A percentile compares a stretch with the other conserved stretches of the same genome.
These are phyloP conservation scores for Sipha flava DNA, from an alignment of 1,140 invertebrate genomes.

Conservation along the genomic window DNA sequence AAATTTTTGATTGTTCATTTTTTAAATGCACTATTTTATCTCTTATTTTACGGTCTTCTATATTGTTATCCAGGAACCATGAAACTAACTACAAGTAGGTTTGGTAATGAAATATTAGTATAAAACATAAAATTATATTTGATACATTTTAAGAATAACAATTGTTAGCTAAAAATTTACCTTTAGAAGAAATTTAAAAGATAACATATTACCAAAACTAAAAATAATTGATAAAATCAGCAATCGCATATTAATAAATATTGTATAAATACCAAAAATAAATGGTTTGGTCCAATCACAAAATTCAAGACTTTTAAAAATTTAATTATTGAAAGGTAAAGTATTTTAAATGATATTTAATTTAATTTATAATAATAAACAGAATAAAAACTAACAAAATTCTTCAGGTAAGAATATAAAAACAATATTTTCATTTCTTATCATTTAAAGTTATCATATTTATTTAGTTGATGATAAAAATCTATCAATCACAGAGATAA, in stretches of 20 bases:
- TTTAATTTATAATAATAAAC: too few relatives aligned
- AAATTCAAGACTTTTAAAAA: too few relatives aligned
- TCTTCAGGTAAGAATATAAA: too few relatives aligned
- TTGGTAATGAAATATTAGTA: neutral
- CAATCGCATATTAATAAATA: neutral
- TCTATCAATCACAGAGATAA: too few relatives aligned
- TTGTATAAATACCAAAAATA: too few relatives aligned
- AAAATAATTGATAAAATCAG: slow-evolving; percentile 6
- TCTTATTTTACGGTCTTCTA: neutral
- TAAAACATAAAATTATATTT: neutral
- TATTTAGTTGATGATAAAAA: too few relatives aligned
- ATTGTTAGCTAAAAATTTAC: neutral
- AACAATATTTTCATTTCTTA: too few relatives aligned
- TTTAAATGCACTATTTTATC: neutral
- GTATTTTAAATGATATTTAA: too few relatives aligned
- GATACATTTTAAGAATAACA: neutral
- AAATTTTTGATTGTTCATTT: neutral
- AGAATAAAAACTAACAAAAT: too few relatives aligned
- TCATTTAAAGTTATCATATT: too few relatives aligned
- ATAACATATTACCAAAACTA: slow-evolving; percentile 11
- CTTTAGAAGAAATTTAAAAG: neutral
- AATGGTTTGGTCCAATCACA: too few relatives aligned
- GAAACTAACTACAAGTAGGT: neutral
- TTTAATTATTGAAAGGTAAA: too few relatives aligned
- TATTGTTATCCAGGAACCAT: neutral